Evolutionary conservation across 2,797 vertebrate genomes (phyloP), one percentile per base, ranked within the genome.

Genomic region (Botia kubotai): DNA sequence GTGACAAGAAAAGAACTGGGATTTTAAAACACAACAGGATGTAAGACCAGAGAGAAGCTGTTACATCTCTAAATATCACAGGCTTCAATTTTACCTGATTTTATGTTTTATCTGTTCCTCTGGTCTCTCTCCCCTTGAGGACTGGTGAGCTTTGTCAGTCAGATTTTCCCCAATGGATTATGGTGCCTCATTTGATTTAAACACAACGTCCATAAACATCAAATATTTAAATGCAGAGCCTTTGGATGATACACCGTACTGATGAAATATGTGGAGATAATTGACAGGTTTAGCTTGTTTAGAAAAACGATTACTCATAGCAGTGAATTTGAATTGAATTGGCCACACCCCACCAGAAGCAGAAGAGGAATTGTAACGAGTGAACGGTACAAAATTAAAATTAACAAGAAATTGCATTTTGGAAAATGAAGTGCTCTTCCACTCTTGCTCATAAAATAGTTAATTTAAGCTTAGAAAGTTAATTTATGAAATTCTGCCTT

Each of bases 1-100:
- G 63, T 80, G 63, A 73, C 70, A 80, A 62, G 60, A 74, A 80
- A 80, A 21, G 39, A 80, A 58, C 52, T 57, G 62, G 71, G 62
- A 80, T 73, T 80, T 74, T 46, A 39, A 80, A 73, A 80, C 60
- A 80, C 67, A 80, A 67, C 63, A 57, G 39, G 57, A 4, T 0
- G 5, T 50, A 57, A 80, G 50, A 74, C 62, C 63, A 58, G 50
- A 74, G 63, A 80, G 63, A 66, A 58, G 17, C 33, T 48, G 69
- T 53, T 66, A 55, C 19, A 65, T 43, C 53, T 58, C 52, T 36
- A 74, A 74, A 80, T 74, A 74, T 74, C 71, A 80, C 63, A 66
- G 52, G 19, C 70, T 67, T 67, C 36, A 72, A 66, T 74, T 74
- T 68, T 80, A 63, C 1, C 6, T 26, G 48, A 19, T 60, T 26